Conservation (phyloP, 1,140 invertebrate genomes). For the Littorina saxatilis region DNA sequence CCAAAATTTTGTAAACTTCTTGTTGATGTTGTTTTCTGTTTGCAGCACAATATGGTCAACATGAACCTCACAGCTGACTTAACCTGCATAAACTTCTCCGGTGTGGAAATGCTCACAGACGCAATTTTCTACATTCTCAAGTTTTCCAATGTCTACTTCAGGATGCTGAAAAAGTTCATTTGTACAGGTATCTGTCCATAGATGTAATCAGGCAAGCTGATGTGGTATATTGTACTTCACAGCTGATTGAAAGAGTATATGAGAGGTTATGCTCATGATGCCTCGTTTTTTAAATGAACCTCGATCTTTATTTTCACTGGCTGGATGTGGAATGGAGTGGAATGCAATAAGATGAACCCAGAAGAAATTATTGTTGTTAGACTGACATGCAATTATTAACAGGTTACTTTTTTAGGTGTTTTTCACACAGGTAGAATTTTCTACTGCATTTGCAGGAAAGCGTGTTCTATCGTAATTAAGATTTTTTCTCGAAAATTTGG, state of each 20-base stretch:
- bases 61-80: slow-evolving; percentile 15
- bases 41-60: slow-evolving; percentile 30
- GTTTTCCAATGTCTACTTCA: not conserved
- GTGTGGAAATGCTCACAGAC: slow-evolving; percentile 36
- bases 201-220: not conserved
- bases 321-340: too few relatives aligned
- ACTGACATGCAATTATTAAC: too few relatives aligned
- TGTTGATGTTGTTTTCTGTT: not conserved
- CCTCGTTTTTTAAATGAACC: too few relatives aligned
- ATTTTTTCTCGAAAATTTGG: too few relatives aligned
- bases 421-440: too few relatives aligned
- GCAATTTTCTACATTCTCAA: slow-evolving; percentile 29
- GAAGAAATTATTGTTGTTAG: too few relatives aligned
- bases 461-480: too few relatives aligned
- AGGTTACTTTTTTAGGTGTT: too few relatives aligned
- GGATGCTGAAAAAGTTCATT: slow-evolving; percentile 16
- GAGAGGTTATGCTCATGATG: too few relatives aligned
- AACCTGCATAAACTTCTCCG: slow-evolving; percentile 17
- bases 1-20: not conserved
- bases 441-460: too few relatives aligned
- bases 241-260: not conserved
- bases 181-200: slow-evolving; percentile 22
- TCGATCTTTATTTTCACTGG: too few relatives aligned
- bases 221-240: not conserved
- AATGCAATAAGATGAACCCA: too few relatives aligned